These are phyloP conservation scores for Sinohyriopsis cumingii DNA, from an alignment of 2,888 invertebrate genomes.

Conservation along the genomic window DNA sequence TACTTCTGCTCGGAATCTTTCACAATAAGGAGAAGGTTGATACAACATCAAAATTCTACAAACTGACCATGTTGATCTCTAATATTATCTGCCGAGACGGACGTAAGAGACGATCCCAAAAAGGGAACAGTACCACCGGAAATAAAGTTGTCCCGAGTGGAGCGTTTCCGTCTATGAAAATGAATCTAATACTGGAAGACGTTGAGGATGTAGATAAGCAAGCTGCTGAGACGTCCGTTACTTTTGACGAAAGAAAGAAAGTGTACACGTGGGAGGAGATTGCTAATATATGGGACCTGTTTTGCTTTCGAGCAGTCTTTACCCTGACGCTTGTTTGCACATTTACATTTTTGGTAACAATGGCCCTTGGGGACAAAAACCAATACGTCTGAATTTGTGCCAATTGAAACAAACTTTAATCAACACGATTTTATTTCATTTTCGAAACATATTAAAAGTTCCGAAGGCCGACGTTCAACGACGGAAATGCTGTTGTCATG, in stretches of 20 bases:
- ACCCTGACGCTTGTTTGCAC: neutral
- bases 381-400: too few relatives aligned
- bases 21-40: conserved; percentile 3
- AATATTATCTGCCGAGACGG: too few relatives aligned
- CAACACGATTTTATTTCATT: too few relatives aligned
- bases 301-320: conserved; percentile 2
- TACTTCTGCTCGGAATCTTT: conserved; percentile 2
- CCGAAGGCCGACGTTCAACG: too few relatives aligned
- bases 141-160: neutral
- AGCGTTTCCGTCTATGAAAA: too few relatives aligned
- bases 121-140: neutral
- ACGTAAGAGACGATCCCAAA: neutral
- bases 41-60: too few relatives aligned
- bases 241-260: neutral
- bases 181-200: neutral
- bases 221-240: neutral
- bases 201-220: neutral
- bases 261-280: conserved; percentile 5
- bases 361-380: neutral
- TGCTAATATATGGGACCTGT: conserved; percentile 1
- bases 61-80: too few relatives aligned
- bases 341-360: neutral
- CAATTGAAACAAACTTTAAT: too few relatives aligned
- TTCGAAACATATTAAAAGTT: too few relatives aligned
- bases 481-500: too few relatives aligned